Evolutionary conservation across 2,797 vertebrate genomes (phyloP), one percentile per base, ranked within the genome.

Genomic region (Helarctos malayanus): DNA sequence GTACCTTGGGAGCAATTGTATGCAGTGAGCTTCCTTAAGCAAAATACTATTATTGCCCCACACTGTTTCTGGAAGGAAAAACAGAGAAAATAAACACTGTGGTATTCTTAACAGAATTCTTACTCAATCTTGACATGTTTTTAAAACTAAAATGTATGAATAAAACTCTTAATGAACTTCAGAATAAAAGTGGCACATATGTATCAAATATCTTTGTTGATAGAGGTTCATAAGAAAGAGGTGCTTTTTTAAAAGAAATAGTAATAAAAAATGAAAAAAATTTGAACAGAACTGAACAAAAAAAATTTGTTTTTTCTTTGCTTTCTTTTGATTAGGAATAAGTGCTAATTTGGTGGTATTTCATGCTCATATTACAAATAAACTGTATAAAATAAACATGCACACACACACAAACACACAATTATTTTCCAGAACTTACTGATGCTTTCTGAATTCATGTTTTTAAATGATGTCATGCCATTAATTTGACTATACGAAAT

Each of bases 131-230:
- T 57, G 32, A 83, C 45, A 75, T 83, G 32, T 45, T 7, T 73
- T 93, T 93, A 83, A 82, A 38, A 90, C 15, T 89, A 68, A 93
- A 94, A 92, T 45, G 21, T 61, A 61, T 47, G 69, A 80, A 47
- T 47, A 49, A 75, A 56, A 78, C 59, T 59, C 4, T 91, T 61
- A 69, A 4, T 90, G 68, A 49, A 5, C 41, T 21, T 95, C 56
- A 80, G 18, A 97, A 89, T 81, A 76, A 84, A 89, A 94, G 13
- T 21, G 19, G 5, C 21, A 35, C 11, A 79, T 3, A 75, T 8
- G 7, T 63, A 29, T 59, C 32, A 91, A 81, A 21, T 5, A 76
- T 52, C 84, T 81, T 57, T 54, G 29, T 81, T 79, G 56, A 69
- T 0, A 71, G 47, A 90, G 9, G 3, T 71, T 73, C 38, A 11